phyloP scores from a whole-genome alignment of 1,140 invertebrate species.

The Trichonephila clavata region DNA sequence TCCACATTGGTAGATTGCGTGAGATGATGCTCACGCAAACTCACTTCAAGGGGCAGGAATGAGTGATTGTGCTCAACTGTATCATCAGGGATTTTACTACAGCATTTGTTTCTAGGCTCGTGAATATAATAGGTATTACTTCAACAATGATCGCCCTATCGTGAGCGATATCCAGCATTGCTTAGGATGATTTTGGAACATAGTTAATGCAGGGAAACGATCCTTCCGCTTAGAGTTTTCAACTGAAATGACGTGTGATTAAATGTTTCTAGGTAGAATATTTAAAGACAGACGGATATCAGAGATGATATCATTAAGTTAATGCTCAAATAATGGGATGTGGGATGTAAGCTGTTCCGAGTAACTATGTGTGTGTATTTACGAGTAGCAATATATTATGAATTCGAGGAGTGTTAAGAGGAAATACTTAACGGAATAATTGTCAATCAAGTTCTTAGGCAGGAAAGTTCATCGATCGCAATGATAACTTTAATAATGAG shows the following conservation, averaged over 20 bases:
- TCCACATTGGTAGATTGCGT: conserved; percentile 25
- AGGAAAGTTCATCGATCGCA: no score
- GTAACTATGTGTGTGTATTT: not conserved
- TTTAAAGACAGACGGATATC: not conserved
- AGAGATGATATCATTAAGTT: conserved; percentile 4
- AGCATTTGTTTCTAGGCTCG: conserved; percentile 53
- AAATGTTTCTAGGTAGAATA: not conserved
- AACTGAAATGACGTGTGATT: not conserved
- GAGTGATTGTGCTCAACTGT: conserved; percentile 17
- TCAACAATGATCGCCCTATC: not conserved
- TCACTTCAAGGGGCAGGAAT: not conserved
- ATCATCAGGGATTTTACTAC: conserved; percentile 9
- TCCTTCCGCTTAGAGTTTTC: not conserved
- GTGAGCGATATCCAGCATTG: not conserved
- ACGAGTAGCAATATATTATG: not conserved
- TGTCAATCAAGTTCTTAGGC: no score
- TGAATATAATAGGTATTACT: conserved; percentile 59
- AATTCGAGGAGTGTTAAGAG: not conserved
- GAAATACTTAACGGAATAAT: no score
- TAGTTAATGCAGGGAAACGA: conserved; percentile 7
- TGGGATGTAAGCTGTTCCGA: no score
- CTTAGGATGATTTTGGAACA: not conserved
- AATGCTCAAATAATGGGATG: not conserved
- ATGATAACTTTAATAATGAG: no score
- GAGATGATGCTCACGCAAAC: conserved; percentile 21